These are phyloP conservation scores for Clistopyga incitator DNA, from an alignment of 2,888 invertebrate species.

Conservation along the genomic window DNA sequence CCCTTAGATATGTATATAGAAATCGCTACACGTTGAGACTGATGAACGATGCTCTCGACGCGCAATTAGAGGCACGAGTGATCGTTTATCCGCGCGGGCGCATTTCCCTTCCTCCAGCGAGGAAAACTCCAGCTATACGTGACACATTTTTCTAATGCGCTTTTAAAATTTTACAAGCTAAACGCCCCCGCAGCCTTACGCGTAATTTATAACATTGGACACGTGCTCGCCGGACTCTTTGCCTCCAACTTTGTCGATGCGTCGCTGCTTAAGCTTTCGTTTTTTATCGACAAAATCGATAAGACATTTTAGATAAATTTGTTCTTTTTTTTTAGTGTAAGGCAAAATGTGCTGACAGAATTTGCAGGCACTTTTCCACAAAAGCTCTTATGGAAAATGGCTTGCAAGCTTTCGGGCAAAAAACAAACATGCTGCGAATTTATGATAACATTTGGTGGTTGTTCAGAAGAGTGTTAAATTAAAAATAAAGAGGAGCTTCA, in stretches of 20 bases:
- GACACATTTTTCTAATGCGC: slow-evolving; percentile 17
- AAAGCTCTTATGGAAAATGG: not conserved
- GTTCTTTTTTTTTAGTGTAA: too few relatives aligned
- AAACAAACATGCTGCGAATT: not conserved
- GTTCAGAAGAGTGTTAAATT: not conserved
- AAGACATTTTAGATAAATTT: not conserved
- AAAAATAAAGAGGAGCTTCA: too few relatives aligned
- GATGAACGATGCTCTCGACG: slow-evolving; percentile 44
- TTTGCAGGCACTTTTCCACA: not conserved
- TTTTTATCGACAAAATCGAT: slow-evolving; percentile 23
- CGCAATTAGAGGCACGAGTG: slow-evolving; percentile 39
- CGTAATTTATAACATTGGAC: slow-evolving; percentile 4
- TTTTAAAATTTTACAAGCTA: slow-evolving; percentile 22
- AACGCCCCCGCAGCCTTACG: not conserved
- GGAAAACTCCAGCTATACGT: slow-evolving; percentile 4
- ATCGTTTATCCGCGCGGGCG: not conserved
- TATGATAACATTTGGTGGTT: not conserved
- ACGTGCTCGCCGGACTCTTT: not conserved
- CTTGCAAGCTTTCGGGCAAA: not conserved
- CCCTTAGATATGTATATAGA: not conserved
- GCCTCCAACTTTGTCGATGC: not conserved
- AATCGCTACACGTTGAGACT: slow-evolving; percentile 29
- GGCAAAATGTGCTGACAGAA: not conserved
- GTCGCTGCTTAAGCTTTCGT: not conserved
- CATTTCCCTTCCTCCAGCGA: not conserved